phyloP scores from a whole-genome alignment of 2,888 invertebrate genomes.

The Parasteatoda lunata region DNA sequence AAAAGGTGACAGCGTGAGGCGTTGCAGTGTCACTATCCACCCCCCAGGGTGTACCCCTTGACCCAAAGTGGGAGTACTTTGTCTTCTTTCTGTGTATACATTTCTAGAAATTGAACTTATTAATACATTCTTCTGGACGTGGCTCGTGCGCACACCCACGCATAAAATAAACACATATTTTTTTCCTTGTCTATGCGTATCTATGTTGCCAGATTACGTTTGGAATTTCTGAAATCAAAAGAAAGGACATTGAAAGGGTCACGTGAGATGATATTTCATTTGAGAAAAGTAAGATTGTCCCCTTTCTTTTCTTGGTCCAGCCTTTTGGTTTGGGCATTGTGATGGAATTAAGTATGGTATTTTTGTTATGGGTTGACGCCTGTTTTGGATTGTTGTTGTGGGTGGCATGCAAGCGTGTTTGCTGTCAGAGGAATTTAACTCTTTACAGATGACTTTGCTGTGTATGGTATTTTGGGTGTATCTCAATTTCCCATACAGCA shows the following conservation, averaged over 20 bases:
- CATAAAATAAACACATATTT: neutral
- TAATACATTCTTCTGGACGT: slow-evolving; percentile 11
- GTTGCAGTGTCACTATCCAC: neutral
- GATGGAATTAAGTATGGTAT: neutral
- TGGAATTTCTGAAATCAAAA: slow-evolving; percentile 3
- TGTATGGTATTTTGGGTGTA: neutral
- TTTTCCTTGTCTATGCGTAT: neutral
- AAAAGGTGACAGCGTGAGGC: neutral
- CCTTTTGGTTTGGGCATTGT: neutral
- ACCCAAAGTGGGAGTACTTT: slow-evolving; percentile 24
- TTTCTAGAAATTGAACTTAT: slow-evolving; percentile 19
- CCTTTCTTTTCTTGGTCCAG: neutral
- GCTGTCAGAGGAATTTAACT: neutral
- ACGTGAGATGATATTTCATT: slow-evolving; percentile 18
- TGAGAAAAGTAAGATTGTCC: neutral
- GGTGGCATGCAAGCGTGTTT: neutral
- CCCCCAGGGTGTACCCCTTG: slow-evolving; percentile 10
- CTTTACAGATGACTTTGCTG: neutral
- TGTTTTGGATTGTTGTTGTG: neutral
- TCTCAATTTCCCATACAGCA: neutral
- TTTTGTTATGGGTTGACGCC: neutral
- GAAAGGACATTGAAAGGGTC: slow-evolving; percentile 14
- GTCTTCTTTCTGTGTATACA: neutral
- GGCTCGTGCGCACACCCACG: slow-evolving; percentile 3
- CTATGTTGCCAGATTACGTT: neutral